A percentile compares a stretch with the other conserved stretches of the same genome.
These are phyloP conservation scores for Troides aeacus DNA, from an alignment of 2,888 invertebrate species.

Conservation along the genomic window DNA sequence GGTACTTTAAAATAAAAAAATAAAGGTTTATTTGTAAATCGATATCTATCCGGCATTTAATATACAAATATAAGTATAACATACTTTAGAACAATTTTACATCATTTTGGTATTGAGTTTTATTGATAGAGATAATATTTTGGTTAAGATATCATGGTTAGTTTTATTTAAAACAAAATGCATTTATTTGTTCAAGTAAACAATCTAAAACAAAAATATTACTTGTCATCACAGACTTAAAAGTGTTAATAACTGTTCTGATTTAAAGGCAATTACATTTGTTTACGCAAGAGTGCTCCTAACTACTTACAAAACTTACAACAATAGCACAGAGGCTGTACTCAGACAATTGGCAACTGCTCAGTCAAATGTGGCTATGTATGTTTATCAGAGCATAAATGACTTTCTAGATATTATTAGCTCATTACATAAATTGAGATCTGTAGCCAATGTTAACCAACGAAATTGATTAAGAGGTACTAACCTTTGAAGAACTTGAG, in stretches of 20 bases:
- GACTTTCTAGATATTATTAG: constrained; percentile 71
- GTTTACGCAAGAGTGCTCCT: constrained; percentile 61
- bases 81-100: too few species aligned
- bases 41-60: too few species aligned
- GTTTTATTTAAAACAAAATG: background rate
- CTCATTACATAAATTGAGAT: constrained; percentile 17
- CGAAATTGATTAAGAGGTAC: constrained; percentile 37
- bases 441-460: constrained; percentile 34
- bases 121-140: background rate
- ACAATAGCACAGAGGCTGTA: constrained; percentile 69
- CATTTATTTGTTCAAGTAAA: background rate
- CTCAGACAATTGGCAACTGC: constrained; percentile 66
- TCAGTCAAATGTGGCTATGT: constrained; percentile 63
- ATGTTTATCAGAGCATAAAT: constrained; percentile 78
- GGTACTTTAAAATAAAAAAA: background rate
- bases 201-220: constrained; percentile 20
- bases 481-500: constrained; percentile 90
- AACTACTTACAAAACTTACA: constrained; percentile 64
- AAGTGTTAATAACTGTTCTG: constrained; percentile 11
- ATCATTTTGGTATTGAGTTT: too few species aligned
- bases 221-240: constrained; percentile 16
- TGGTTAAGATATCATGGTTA: background rate
- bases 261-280: constrained; percentile 33
- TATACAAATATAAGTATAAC: too few species aligned
- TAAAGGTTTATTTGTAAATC: too few species aligned